These are phyloP conservation scores for Chydorus sphaericus DNA, from an alignment of 2,888 invertebrate genomes.

Conservation along the genomic window DNA sequence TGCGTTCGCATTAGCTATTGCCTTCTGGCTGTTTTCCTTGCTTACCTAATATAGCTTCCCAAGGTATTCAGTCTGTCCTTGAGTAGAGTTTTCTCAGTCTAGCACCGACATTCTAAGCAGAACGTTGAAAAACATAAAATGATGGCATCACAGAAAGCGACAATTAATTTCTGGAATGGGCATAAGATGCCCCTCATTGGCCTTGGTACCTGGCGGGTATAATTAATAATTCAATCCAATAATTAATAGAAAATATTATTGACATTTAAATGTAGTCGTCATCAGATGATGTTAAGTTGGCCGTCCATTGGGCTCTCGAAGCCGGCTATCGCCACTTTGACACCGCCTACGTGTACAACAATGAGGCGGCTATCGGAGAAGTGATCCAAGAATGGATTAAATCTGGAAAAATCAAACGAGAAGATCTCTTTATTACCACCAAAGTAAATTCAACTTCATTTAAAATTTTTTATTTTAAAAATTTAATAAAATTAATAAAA, in stretches of 20 bases:
- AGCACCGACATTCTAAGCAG: too few relatives aligned
- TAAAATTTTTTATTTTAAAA: not conserved
- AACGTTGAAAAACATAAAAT: too few relatives aligned
- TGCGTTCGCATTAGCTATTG: too few relatives aligned
- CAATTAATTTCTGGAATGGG: slow-evolving; percentile 28
- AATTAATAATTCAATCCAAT: too few relatives aligned
- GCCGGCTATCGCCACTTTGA: slow-evolving; percentile 28
- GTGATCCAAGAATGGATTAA: slow-evolving; percentile 23
- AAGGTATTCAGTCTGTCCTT: too few relatives aligned
- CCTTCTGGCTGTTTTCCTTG: too few relatives aligned
- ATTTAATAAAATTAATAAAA: too few relatives aligned
- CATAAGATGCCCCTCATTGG: slow-evolving; percentile 53
- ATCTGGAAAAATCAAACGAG: slow-evolving; percentile 24
- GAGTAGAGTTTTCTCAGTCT: too few relatives aligned
- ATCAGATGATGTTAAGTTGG: slow-evolving; percentile 22
- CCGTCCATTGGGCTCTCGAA: slow-evolving; percentile 26
- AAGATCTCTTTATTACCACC: slow-evolving; percentile 28
- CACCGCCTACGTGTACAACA: slow-evolving; percentile 26
- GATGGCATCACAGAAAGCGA: not conserved
- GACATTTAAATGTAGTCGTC: slow-evolving; percentile 17
- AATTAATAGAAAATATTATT: too few relatives aligned
- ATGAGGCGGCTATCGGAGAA: slow-evolving; percentile 26
- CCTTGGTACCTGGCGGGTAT: slow-evolving; percentile 65
- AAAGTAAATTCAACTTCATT: slow-evolving; percentile 23
- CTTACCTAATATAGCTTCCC: too few relatives aligned